phyloP scores from a whole-genome alignment of 2,113 vertebrate genomes.

The Oncorhynchus masou region DNA sequence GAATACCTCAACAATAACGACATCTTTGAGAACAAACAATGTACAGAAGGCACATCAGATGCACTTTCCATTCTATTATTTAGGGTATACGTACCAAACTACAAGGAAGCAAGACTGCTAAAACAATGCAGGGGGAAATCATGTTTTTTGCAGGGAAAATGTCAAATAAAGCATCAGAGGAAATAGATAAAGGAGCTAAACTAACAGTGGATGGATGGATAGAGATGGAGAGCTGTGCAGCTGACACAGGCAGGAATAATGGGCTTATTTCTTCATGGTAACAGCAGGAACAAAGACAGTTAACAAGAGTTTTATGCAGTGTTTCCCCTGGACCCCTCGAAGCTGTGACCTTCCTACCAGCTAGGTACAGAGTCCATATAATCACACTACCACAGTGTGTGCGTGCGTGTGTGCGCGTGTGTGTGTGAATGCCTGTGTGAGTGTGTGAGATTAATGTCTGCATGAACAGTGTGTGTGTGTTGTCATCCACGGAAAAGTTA shows the following conservation, averaged over 20 bases:
- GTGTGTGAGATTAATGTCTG: slow-evolving; percentile 2
- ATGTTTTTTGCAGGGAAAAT: slow-evolving; percentile 18
- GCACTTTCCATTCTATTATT: too few species aligned
- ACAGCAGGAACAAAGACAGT: slow-evolving; percentile 49
- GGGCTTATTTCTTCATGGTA: slow-evolving; percentile 61
- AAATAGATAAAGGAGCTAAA: slow-evolving; percentile 42
- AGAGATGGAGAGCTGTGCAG: slow-evolving; percentile 38
- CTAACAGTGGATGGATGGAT: slow-evolving; percentile 36
- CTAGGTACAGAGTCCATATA: slow-evolving; percentile 43
- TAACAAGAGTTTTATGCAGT: slow-evolving; percentile 33
- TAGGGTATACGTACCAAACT: too few species aligned
- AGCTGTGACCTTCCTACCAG: slow-evolving; percentile 56
- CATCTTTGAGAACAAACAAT: too few species aligned
- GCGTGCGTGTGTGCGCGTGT: not conserved
- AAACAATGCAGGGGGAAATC: not conserved
- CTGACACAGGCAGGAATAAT: slow-evolving; percentile 41
- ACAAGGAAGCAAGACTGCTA: not conserved
- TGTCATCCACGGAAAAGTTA: not conserved
- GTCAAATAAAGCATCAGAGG: slow-evolving; percentile 3
- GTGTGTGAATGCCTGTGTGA: slow-evolving; percentile 7
- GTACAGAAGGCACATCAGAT: too few species aligned
- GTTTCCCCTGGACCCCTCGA: slow-evolving; percentile 36
- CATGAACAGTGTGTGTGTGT: not conserved
- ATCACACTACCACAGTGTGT: slow-evolving; percentile 18
- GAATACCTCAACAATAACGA: not conserved